Evolutionary conservation across 2,888 invertebrate genomes (phyloP).

Genomic region (Ectobius pallidus): DNA sequence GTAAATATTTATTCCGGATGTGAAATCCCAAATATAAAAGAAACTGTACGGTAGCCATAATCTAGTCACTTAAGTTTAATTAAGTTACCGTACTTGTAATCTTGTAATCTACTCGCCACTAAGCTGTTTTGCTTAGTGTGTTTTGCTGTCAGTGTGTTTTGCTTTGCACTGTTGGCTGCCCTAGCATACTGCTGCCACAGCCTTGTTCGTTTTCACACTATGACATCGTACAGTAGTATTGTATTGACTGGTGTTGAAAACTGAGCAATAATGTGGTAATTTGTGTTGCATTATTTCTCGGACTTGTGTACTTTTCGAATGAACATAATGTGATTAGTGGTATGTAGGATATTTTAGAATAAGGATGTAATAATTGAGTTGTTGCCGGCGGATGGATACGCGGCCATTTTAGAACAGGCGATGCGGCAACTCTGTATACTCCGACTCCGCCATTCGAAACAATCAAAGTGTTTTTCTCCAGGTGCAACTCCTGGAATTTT

Average conservation of each 20-base stretch:
- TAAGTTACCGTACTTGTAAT: too few species aligned
- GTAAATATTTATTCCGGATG: too few species aligned
- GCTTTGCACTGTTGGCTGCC: not conserved
- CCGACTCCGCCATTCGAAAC: slow-evolving; percentile 71
- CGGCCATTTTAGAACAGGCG: slow-evolving; percentile 74
- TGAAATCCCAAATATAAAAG: too few species aligned
- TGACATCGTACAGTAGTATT: slow-evolving; percentile 36
- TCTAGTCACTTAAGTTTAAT: too few species aligned
- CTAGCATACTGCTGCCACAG: slow-evolving; percentile 34
- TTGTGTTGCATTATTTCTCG: slow-evolving; percentile 9
- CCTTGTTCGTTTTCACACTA: slow-evolving; percentile 37
- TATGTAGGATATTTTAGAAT: slow-evolving; percentile 10
- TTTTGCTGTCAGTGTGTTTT: slow-evolving; percentile 4
- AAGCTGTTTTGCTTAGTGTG: too few species aligned
- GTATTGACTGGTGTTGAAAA: slow-evolving; percentile 40
- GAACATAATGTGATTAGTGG: slow-evolving; percentile 19
- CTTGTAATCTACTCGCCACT: too few species aligned
- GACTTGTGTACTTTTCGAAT: slow-evolving; percentile 11
- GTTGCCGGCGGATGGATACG: slow-evolving; percentile 56
- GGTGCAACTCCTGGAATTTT: slow-evolving; percentile 65
- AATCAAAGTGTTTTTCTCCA: slow-evolving; percentile 67
- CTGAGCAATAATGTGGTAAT: slow-evolving; percentile 18
- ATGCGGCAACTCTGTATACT: slow-evolving; percentile 73
- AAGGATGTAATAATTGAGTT: slow-evolving; percentile 42
- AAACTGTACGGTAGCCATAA: too few species aligned